These are phyloP conservation scores for Callinectes sapidus DNA, from an alignment of 2,888 invertebrate genomes.

Conservation along the genomic window DNA sequence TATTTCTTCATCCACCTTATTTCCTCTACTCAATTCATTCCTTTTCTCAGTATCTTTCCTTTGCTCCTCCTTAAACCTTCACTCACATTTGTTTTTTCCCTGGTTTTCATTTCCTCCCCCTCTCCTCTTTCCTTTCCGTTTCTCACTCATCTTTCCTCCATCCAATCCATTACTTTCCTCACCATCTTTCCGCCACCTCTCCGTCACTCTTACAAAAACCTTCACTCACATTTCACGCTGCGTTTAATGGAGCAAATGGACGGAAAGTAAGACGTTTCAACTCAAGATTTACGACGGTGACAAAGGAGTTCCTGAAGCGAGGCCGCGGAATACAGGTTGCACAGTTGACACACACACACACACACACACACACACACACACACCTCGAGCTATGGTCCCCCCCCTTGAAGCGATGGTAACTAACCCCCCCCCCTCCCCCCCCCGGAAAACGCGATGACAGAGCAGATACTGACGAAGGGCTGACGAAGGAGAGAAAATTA, in stretches of 20 bases:
- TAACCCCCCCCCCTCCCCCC: too few species aligned
- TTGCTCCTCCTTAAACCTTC: too few species aligned
- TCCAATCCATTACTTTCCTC: neutral
- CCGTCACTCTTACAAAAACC: neutral
- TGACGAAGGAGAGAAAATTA: neutral
- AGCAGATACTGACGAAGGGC: neutral
- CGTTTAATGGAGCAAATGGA: slow-evolving; percentile 5
- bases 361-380: too few species aligned
- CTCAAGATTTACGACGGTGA: neutral
- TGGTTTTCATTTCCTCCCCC: neutral
- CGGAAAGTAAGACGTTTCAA: slow-evolving; percentile 1
- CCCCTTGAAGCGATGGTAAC: neutral
- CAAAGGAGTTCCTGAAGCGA: neutral
- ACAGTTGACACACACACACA: neutral
- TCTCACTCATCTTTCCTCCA: neutral
- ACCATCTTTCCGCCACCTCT: neutral
- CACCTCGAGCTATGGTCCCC: neutral
- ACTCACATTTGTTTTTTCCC: neutral
- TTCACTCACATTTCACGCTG: slow-evolving; percentile 14
- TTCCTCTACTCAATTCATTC: too few species aligned
- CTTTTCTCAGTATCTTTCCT: too few species aligned
- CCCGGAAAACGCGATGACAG: neutral
- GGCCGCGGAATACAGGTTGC: neutral
- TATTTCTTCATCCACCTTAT: too few species aligned
- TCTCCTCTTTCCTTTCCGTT: neutral